Conservation (phyloP, 2,797 vertebrate species). For the Pseudochirops corinnae region DNA sequence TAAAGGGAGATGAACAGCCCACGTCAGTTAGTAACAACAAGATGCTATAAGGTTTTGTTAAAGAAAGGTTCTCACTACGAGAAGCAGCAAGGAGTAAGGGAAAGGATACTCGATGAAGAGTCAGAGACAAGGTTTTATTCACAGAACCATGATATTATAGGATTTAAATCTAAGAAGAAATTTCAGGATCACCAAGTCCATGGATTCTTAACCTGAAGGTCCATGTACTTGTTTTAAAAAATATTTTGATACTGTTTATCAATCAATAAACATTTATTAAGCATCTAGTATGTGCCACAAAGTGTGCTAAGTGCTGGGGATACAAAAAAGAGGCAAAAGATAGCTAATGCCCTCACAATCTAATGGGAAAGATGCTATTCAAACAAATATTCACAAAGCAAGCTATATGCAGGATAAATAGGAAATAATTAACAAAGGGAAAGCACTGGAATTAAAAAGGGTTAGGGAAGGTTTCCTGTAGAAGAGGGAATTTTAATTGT, state of each 20-base stretch:
- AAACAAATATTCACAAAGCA: neutral
- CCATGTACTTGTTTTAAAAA: neutral
- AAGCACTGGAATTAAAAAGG: too few relatives aligned
- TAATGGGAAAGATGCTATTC: neutral
- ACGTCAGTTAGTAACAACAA: neutral
- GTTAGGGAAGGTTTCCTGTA: neutral
- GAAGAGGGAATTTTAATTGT: neutral
- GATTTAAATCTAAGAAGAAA: neutral
- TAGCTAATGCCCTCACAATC: neutral
- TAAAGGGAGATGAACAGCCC: neutral
- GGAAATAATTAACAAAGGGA: neutral
- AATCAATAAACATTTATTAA: neutral
- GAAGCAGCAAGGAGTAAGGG: neutral
- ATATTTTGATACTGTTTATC: neutral
- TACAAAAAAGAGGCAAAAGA: neutral
- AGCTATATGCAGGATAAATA: neutral
- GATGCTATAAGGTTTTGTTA: constrained; percentile 2
- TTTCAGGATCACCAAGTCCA: neutral
- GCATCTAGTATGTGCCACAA: neutral
- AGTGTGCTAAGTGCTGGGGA: neutral
- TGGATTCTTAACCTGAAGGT: neutral
- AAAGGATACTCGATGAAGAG: neutral
- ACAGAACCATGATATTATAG: neutral
- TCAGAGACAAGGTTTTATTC: too few relatives aligned
- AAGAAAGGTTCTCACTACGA: constrained; percentile 2